Percentiles rank a stretch among this genome's conserved stretches.
Evolutionary conservation across 2,797 vertebrate species (phyloP).

Genomic region (Parotocinclus haroldoi): DNA sequence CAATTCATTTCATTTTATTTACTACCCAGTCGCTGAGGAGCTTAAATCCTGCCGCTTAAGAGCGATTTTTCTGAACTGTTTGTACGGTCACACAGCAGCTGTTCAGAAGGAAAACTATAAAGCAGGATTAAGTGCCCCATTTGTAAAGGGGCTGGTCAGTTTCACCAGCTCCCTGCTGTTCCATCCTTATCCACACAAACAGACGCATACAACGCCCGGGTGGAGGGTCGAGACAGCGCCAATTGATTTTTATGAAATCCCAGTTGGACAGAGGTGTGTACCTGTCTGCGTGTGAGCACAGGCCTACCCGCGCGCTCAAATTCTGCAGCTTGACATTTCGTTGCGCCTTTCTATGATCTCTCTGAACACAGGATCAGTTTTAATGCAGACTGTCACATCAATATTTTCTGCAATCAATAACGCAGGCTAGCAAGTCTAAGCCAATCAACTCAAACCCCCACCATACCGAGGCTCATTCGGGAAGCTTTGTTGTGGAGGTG

Average conservation of each 20-base stretch:
- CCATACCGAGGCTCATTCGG: too few species aligned
- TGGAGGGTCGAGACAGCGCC: background rate
- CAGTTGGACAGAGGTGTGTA: background rate
- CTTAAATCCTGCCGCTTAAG: too few species aligned
- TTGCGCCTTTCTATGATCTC: background rate
- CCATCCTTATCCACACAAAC: background rate
- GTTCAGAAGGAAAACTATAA: too few species aligned
- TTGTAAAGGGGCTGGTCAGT: too few species aligned
- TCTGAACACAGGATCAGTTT: conserved; percentile 4
- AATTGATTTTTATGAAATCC: conserved; percentile 6
- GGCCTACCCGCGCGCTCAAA: background rate
- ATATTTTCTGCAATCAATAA: background rate
- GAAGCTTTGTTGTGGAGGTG: too few species aligned
- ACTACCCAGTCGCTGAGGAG: too few species aligned
- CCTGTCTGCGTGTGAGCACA: background rate
- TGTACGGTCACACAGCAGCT: too few species aligned
- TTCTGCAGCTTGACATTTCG: conserved; percentile 9
- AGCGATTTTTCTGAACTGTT: too few species aligned
- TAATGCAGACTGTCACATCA: conserved; percentile 8
- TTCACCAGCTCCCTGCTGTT: too few species aligned
- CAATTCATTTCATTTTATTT: too few species aligned
- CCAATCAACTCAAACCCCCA: background rate
- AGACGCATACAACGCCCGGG: background rate
- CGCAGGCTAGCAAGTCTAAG: background rate
- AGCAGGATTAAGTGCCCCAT: too few species aligned